Evolutionary conservation across 2,888 invertebrate species (phyloP), one percentile per base, ranked within the genome.

Genomic region (Dolomedes plantarius): DNA sequence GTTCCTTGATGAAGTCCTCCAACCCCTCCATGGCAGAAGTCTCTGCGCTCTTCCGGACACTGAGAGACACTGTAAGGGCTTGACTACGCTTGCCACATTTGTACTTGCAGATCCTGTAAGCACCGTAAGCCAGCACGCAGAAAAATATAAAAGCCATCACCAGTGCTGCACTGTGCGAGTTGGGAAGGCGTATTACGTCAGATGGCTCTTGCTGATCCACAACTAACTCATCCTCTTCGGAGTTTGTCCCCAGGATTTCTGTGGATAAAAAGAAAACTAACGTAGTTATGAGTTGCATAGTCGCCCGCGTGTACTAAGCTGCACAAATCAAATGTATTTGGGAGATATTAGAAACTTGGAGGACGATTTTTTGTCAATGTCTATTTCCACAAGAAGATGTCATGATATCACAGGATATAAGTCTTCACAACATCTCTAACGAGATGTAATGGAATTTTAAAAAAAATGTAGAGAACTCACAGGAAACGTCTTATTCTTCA

Each of bases 71-170:
- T 5, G 67, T 85, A 19, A 68, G 31, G 3, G 73, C 72, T 46
- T 2, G 50, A 9, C 64, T 65, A 27, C 16, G 16, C 16, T 31
- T 11, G 0, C 32, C 32, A 39, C 83, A 85, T n/a, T 73, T 46
- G 32, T 39, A 65, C 65, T 23, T 67, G 67, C 50, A 76, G 9
- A 67, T 16, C 28, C 83, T 71, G 56, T 83, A 83, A 11, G 29
- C 23, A 2, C 83, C 69, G 27, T 85, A 85, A 0, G 29, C 23
- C 13, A 85, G 11, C 2, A 85, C n/a, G 23, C 72, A 73, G 6
- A 85, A 41, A 19, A 85, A 77, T 0, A 85, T 77, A 36, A 77
- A 73, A 1, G 46, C 83, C 83, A 85, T 85, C 13, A 77, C 77
- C 23, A 85, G 41, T 2, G 83, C 72, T 7, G 83, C 83, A 29